Base-by-base conservation (phyloP, 2,797 vertebrate species). In the Neosilurus mollespiculum region DNA sequence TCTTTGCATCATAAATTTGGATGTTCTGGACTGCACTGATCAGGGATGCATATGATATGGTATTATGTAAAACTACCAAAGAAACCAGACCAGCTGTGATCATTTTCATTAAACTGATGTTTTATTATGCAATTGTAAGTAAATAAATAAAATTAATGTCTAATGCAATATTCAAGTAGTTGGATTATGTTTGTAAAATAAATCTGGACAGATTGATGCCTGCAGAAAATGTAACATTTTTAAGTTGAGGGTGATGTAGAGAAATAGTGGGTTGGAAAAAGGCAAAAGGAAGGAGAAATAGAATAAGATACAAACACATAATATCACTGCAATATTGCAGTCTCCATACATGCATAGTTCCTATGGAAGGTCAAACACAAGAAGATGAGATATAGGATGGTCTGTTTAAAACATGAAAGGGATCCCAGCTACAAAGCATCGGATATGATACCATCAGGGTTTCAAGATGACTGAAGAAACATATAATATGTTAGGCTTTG, bases 401-500 rank as follows among this genome's bases (percentile, higher is more conserved):
- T 43, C 20, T 43, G 75, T 30, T 43, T 77, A 78, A 78, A 76
- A 59, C 30, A 76, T 34, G 72, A 76, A 37, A 59, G 16, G 18
- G 1, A 77, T 30, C 20, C 59, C 12, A n/a, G 51, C n/a, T 65
- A 51, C 43, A 65, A 77, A 43, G 43, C 15, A 64, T 51, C 20
- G 43, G 26, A 72, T 61, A 61, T 73, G 22, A 51, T 4, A 73
- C n/a, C 22, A 12, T 73, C 5, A 37, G 37, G 11, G 30, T 58
- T 58, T 11, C 15, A 26, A 26, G 15, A 24, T 51, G 22, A 78
- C 65, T 62, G 14, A 72, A 9, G 58, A 24, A 80, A 65, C n/a
- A 77, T 15, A 77, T 82, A 62, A 83, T 51, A 11, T 37, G 1
- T 1, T 37, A 80, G 59, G 66, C 66, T 62, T 54, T 78, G 82